Evolutionary conservation across 2,797 vertebrate genomes (phyloP).

Genomic region (Enteromius mattozi): DNA sequence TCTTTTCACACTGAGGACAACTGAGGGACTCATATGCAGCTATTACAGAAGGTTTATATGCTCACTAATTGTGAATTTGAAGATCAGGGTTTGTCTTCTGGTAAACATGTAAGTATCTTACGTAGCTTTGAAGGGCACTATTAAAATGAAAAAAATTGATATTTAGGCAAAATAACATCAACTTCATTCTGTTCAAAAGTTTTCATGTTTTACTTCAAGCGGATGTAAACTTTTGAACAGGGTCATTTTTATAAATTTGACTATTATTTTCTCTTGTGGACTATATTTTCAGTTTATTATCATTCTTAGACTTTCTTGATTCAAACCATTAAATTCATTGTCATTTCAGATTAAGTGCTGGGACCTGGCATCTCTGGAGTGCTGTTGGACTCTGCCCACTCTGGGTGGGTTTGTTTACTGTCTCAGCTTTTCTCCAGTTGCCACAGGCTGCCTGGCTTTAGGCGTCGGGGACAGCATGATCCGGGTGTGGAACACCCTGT

Average conservation of each 20-base stretch:
- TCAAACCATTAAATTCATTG: background rate
- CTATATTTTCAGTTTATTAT: background rate
- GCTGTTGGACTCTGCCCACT: constrained; percentile 91
- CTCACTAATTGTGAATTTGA: too few relatives aligned
- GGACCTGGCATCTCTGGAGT: constrained; percentile 87
- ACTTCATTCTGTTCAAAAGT: background rate
- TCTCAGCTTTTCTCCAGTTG: constrained; percentile 91
- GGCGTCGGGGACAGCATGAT: constrained; percentile 95
- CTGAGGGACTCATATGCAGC: too few relatives aligned
- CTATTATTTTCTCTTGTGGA: background rate
- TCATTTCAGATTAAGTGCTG: constrained; percentile 88
- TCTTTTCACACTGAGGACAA: too few relatives aligned
- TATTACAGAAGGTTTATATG: too few relatives aligned
- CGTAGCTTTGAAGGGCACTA: background rate
- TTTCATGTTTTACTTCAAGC: too few relatives aligned
- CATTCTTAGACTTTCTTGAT: background rate
- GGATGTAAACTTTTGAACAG: background rate
- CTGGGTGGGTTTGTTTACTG: constrained; percentile 92
- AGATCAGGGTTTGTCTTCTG: too few relatives aligned
- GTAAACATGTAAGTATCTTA: background rate
- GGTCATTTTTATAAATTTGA: background rate
- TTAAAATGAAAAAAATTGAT: too few relatives aligned
- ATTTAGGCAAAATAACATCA: background rate
- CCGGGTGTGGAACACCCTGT: constrained; percentile 91
- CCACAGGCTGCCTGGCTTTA: constrained; percentile 86